A percentile compares a stretch with the other conserved stretches of the same genome.
Evolutionary conservation across 2,797 vertebrate species (phyloP).

Genomic region (Schizopygopsis malacanthus): DNA sequence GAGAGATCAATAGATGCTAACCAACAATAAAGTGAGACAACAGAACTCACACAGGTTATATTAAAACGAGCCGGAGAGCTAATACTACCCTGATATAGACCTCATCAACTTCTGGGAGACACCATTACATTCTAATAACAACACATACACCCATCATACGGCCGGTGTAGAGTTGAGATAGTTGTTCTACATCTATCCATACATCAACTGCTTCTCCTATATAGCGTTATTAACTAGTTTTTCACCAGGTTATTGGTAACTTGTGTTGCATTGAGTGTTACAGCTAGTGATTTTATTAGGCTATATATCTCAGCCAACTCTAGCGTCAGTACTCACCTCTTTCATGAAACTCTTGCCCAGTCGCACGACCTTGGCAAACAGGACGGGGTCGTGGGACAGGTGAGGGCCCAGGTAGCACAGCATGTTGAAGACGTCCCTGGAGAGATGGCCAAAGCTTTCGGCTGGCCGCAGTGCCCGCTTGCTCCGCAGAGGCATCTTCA

Average conservation of each 20-base stretch:
- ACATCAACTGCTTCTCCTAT: neutral
- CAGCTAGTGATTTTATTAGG: too few relatives aligned
- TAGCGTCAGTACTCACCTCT: constrained; percentile 80
- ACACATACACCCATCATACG: neutral
- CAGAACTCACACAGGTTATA: neutral
- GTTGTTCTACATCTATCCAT: neutral
- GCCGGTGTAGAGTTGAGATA: too few relatives aligned
- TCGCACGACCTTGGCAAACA: constrained; percentile 95
- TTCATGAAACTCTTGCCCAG: constrained; percentile 98
- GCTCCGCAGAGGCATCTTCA: constrained; percentile 82
- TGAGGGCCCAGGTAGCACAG: constrained; percentile 96
- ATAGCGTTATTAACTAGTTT: neutral
- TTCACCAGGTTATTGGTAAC: neutral
- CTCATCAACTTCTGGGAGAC: constrained; percentile 9
- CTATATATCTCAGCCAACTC: neutral
- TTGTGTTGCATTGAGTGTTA: too few relatives aligned
- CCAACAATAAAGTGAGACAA: constrained; percentile 41
- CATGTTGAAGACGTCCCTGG: constrained; percentile 93
- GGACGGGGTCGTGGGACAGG: constrained; percentile 93
- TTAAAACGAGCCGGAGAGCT: neutral
- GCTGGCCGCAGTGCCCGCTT: constrained; percentile 87
- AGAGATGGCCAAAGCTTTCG: constrained; percentile 92
- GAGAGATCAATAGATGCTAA: constrained; percentile 46
- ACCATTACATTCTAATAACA: constrained; percentile 23
- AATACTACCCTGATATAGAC: neutral